Percentiles rank a stretch among this genome's conserved stretches.
These are phyloP conservation scores for Euproctis similis DNA, from an alignment of 2,888 invertebrate genomes.

Conservation along the genomic window DNA sequence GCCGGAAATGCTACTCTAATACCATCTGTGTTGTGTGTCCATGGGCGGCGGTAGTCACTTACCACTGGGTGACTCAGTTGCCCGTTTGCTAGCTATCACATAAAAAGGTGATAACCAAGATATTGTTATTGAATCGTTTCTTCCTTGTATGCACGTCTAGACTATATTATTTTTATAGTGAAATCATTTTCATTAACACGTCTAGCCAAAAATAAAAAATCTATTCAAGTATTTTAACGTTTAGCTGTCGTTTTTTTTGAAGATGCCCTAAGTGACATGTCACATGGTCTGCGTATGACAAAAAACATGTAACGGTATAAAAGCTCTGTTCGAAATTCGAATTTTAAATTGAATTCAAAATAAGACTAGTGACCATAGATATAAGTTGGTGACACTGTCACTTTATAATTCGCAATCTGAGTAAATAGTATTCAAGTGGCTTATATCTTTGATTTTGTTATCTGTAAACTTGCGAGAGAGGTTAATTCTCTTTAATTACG, in stretches of 20 bases:
- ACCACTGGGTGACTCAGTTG: too few species aligned
- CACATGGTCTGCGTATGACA: conserved; percentile 13
- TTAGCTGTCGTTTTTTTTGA: conserved; percentile 9
- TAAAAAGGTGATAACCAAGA: too few species aligned
- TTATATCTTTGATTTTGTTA: too few species aligned
- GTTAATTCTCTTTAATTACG: conserved; percentile 70
- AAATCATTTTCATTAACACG: conserved; percentile 7
- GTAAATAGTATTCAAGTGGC: conserved; percentile 49
- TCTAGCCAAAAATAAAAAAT: conserved; percentile 3
- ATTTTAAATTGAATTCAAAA: conserved; percentile 11
- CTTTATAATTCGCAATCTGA: conserved; percentile 12
- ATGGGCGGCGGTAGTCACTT: too few species aligned
- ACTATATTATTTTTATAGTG: too few species aligned
- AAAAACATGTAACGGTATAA: conserved; percentile 18
- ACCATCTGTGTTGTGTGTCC: too few species aligned
- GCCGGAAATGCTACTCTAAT: too few species aligned
- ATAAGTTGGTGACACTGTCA: conserved; percentile 9
- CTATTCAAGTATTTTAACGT: conserved; percentile 3
- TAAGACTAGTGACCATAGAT: conserved; percentile 14
- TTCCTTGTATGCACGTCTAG: conserved; percentile 53
- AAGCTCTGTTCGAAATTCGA: conserved; percentile 22
- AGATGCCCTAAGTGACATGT: conserved; percentile 10
- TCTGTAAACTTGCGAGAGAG: conserved; percentile 54
- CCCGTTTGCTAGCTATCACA: too few species aligned
- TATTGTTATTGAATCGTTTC: too few species aligned